phyloP scores from a whole-genome alignment of 2,113 vertebrate species.

The Alethe diademata region DNA sequence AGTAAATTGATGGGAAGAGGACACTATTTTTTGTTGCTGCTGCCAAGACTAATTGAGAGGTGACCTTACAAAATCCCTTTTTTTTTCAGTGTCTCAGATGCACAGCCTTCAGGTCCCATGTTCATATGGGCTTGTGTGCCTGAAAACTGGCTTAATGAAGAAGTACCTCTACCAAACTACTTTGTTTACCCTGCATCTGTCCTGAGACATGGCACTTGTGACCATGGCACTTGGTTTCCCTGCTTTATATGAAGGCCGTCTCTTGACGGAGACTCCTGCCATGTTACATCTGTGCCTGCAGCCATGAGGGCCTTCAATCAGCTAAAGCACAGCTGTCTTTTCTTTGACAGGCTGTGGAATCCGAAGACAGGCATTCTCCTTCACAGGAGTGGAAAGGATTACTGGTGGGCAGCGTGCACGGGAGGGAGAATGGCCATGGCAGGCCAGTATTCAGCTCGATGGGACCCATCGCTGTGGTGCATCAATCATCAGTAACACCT shows the following conservation, averaged over 20 bases:
- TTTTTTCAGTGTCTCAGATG: not conserved
- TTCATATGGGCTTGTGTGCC: not conserved
- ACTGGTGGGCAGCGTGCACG: constrained; percentile 77
- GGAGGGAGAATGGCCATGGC: constrained; percentile 89
- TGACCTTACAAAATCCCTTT: not conserved
- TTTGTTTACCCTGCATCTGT: not conserved
- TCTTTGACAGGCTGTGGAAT: constrained; percentile 71
- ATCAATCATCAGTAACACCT: constrained; percentile 81
- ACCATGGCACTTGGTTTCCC: not conserved
- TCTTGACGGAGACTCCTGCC: not conserved
- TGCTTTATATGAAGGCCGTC: not conserved
- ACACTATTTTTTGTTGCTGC: not conserved
- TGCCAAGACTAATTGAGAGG: not conserved
- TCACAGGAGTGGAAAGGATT: constrained; percentile 76
- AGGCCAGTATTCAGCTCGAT: constrained; percentile 88
- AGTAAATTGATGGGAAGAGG: not conserved
- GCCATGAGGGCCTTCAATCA: not conserved
- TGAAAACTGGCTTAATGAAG: not conserved
- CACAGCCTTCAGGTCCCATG: not conserved
- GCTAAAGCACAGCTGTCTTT: not conserved
- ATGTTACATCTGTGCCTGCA: not conserved
- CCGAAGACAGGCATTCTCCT: constrained; percentile 44
- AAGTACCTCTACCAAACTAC: not conserved
- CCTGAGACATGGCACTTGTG: not conserved
- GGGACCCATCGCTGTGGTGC: constrained; percentile 86